A percentile compares a stretch with the other conserved stretches of the same genome.
Conservation (phyloP, 2,797 vertebrate species). For the Sebastes variabilis region DNA sequence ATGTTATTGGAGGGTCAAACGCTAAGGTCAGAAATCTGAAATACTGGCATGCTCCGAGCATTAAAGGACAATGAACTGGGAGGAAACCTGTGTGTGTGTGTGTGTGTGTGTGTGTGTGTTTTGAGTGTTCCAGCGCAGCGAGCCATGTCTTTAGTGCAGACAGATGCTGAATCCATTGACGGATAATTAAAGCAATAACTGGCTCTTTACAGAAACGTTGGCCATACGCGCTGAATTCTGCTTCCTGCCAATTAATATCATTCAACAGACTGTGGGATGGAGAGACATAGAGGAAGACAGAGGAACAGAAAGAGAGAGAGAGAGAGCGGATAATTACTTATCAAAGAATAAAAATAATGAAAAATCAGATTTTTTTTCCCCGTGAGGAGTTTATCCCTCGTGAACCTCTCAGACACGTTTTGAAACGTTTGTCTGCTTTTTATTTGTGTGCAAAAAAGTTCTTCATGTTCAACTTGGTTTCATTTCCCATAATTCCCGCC, state of each 20-base stretch:
- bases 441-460: slow-evolving; percentile 36
- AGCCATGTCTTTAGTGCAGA: slow-evolving; percentile 46
- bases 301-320: background rate
- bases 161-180: slow-evolving; percentile 62
- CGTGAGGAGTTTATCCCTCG: slow-evolving; percentile 4
- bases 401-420: slow-evolving; percentile 23
- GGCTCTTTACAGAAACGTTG: slow-evolving; percentile 42
- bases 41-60: slow-evolving; percentile 1
- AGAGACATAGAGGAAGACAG: slow-evolving; percentile 6
- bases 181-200: slow-evolving; percentile 67
- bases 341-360: slow-evolving; percentile 39
- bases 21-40: background rate
- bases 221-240: slow-evolving; percentile 1
- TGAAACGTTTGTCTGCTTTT: slow-evolving; percentile 39
- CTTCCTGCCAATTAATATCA: slow-evolving; percentile 54
- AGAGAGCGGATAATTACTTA: slow-evolving; percentile 26
- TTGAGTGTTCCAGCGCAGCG: slow-evolving; percentile 25
- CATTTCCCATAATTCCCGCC: slow-evolving; percentile 79
- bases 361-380: background rate
- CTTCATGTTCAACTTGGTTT: slow-evolving; percentile 65
- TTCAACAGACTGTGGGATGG: slow-evolving; percentile 24
- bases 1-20: slow-evolving; percentile 6
- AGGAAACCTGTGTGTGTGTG: slow-evolving; percentile 16
- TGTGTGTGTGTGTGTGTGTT: slow-evolving; percentile 5
- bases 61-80: slow-evolving; percentile 19